A percentile compares a stretch with the other conserved stretches of the same genome.
Conservation (phyloP, 2,113 vertebrate genomes). For the Kryptolebias marmoratus region DNA sequence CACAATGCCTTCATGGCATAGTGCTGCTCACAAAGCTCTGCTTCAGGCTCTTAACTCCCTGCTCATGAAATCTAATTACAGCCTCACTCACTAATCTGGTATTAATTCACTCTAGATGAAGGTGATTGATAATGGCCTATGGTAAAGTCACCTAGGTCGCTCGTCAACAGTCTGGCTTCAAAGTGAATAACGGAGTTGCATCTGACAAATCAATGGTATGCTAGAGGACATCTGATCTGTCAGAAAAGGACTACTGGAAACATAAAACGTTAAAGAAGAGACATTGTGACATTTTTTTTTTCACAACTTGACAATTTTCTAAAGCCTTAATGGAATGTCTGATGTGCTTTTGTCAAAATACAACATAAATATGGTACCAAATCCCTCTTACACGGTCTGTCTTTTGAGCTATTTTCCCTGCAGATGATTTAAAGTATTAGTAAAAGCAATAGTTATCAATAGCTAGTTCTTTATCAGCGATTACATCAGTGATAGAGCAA, state of each 20-base stretch:
- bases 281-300: not conserved
- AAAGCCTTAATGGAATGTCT: not conserved
- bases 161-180: constrained; percentile 54
- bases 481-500: too few species aligned
- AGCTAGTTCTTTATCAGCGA: too few species aligned
- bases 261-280: not conserved
- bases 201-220: constrained; percentile 41
- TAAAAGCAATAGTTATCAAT: too few species aligned
- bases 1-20: constrained; percentile 42
- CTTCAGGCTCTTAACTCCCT: constrained; percentile 54
- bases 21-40: constrained; percentile 36
- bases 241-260: not conserved
- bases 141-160: constrained; percentile 69
- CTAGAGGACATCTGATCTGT: constrained; percentile 8
- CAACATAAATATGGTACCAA: not conserved
- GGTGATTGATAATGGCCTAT: constrained; percentile 69
- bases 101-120: constrained; percentile 76
- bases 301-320: not conserved
- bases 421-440: not conserved
- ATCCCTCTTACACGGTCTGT: not conserved
- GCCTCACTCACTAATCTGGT: constrained; percentile 68
- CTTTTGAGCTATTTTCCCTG: not conserved
- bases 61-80: constrained; percentile 73
- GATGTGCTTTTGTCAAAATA: not conserved
- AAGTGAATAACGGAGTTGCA: constrained; percentile 46